Evolutionary conservation across 2,888 invertebrate genomes (phyloP).

Genomic region (Odiellus spinosus): DNA sequence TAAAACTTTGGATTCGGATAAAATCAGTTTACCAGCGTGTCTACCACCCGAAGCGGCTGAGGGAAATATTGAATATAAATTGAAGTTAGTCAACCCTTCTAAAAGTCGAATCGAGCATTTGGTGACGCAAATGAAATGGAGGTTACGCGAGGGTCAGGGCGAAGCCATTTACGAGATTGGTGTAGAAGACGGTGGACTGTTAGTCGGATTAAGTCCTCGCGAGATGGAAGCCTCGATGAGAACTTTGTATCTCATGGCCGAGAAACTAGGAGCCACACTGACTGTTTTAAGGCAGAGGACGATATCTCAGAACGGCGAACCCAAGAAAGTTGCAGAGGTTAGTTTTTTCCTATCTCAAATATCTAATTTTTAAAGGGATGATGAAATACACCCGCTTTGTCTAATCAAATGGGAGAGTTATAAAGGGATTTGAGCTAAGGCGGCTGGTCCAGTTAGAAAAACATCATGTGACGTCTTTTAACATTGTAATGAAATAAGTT

Average conservation of each 20-base stretch:
- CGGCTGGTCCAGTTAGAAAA: no score
- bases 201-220: slow-evolving; percentile 53
- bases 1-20: background rate
- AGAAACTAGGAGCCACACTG: slow-evolving; percentile 58
- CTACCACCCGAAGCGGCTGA: slow-evolving; percentile 80
- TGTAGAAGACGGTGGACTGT: slow-evolving; percentile 44
- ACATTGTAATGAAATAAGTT: no score
- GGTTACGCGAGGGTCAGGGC: slow-evolving; percentile 85
- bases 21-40: slow-evolving; percentile 10
- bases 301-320: slow-evolving; percentile 23
- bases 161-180: slow-evolving; percentile 97
- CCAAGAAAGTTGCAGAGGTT: slow-evolving; percentile 28
- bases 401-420: no score
- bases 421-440: no score
- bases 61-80: slow-evolving; percentile 90
- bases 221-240: slow-evolving; percentile 75
- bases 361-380: no score
- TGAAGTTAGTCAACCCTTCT: slow-evolving; percentile 81
- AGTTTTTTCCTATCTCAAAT: slow-evolving; percentile 37
- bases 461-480: no score
- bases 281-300: slow-evolving; percentile 52
- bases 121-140: slow-evolving; percentile 97
- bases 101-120: slow-evolving; percentile 84
- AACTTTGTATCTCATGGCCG: slow-evolving; percentile 76
- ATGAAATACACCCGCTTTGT: no score